Evolutionary conservation across 1,140 invertebrate genomes (phyloP), one percentile per base, ranked within the genome.

Genomic region (Bombus superbus): DNA sequence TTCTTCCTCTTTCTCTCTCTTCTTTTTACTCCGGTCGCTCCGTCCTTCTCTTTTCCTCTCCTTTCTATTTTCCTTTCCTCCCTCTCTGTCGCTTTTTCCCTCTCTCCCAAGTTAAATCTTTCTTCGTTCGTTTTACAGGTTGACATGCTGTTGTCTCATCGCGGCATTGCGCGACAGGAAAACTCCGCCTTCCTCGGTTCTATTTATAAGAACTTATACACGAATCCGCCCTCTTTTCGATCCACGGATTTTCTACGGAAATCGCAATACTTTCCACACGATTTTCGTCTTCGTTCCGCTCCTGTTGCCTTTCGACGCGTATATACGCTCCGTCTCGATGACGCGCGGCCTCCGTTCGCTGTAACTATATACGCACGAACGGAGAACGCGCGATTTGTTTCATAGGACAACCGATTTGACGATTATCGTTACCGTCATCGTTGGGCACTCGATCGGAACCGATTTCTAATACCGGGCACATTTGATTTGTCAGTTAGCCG

Each of bases 181-280:
- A 92, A 92, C 42, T 92, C 89, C 85, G 82, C 75, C 81, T 92
- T 88, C 90, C 87, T 85, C 79, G 86, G 2, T 69, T 81, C 83
- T 88, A 86, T 88, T 90, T 88, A 88, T 86, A 85, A 71, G 72
- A 66, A 38, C 40, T 72, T 57, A 44, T 66, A 71, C 13, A 75
- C 53, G 59, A 85, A 72, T 81, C 57, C 59, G 22, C 18, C 25
- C 28, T 79, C 15, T 59, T 72, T 82, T 44, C 9, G 66, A 42
- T 38, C 53, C 10, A 69, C 53, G 47, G 62, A 86, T 90, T 90
- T 87, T 82, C 87, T 75, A 59, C 57, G 38, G 62, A 69, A 44
- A 79, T 32, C 40, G 44, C n/a, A 59, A 57, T 38, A 40, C 22
- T 78, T 74, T 64, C 64, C 53, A 35, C 13, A 18, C 75, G 74